These are phyloP conservation scores for Drosophila lowei DNA, from an alignment of 1,140 invertebrate genomes.

Conservation along the genomic window DNA sequence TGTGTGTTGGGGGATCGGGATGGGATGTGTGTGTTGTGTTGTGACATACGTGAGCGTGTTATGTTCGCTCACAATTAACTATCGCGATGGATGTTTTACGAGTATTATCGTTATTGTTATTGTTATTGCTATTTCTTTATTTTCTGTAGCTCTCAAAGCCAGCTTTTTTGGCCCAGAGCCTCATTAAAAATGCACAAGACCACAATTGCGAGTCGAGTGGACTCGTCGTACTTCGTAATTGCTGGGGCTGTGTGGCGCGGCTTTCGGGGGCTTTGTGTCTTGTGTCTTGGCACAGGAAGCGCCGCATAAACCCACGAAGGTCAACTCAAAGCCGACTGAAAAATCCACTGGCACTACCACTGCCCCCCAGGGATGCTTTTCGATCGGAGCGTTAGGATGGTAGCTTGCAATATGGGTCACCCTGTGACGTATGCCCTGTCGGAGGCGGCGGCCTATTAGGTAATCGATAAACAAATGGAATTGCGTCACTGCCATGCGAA, in stretches of 20 bases:
- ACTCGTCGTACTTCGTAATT: no score
- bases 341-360: constrained; percentile 14
- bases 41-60: constrained; percentile 39
- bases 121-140: not conserved
- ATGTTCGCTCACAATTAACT: constrained; percentile 36
- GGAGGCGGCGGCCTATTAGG: no score
- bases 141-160: no score
- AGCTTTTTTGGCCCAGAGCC: not conserved
- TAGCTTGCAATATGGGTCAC: no score
- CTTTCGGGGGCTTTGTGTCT: constrained; percentile 4
- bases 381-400: no score
- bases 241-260: no score
- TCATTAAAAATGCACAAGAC: constrained; percentile 49
- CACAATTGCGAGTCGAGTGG: constrained; percentile 37
- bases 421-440: no score
- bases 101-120: constrained; percentile 19
- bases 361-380: constrained; percentile 3
- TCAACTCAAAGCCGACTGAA: constrained; percentile 4
- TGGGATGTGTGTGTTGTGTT: constrained; percentile 8
- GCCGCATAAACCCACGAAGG: constrained; percentile 16
- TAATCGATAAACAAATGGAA: not conserved
- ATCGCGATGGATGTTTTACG: constrained; percentile 40
- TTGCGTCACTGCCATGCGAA: constrained; percentile 18
- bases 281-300: constrained; percentile 40
- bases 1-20: no score